These are phyloP conservation scores for Bucorvus abyssinicus DNA, from an alignment of 2,797 vertebrate genomes.

Conservation along the genomic window DNA sequence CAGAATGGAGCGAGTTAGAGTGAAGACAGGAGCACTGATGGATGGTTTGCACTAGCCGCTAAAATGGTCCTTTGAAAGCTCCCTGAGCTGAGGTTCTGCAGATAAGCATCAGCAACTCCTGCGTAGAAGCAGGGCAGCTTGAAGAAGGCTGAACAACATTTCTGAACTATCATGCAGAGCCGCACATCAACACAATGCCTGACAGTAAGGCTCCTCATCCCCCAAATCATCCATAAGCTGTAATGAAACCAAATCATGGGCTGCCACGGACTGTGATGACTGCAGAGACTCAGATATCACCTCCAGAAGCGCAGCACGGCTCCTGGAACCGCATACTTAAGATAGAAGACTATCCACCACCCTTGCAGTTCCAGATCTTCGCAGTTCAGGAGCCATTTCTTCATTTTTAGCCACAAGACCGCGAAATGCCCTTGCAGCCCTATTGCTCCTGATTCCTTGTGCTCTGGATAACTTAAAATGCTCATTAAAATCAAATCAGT, in stretches of 20 bases:
- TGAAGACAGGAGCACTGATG: slow-evolving; percentile 47
- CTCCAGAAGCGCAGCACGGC: neutral
- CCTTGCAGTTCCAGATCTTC: neutral
- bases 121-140: neutral
- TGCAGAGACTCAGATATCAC: slow-evolving; percentile 4
- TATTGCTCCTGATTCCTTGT: neutral
- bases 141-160: neutral
- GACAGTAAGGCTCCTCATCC: neutral
- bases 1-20: slow-evolving; percentile 3
- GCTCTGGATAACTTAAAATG: neutral
- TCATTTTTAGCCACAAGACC: neutral
- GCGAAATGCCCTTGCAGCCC: neutral
- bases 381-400: neutral
- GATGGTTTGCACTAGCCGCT: slow-evolving; percentile 32
- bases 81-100: slow-evolving; percentile 30
- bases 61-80: neutral
- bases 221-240: neutral
- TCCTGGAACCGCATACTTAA: neutral
- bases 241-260: neutral
- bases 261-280: accelerated
- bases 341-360: neutral
- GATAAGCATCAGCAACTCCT: neutral
- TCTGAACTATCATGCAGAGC: neutral
- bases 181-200: neutral
- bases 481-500: neutral